These are phyloP conservation scores for Aphis craccivora DNA, from an alignment of 1,140 invertebrate genomes.

Conservation along the genomic window DNA sequence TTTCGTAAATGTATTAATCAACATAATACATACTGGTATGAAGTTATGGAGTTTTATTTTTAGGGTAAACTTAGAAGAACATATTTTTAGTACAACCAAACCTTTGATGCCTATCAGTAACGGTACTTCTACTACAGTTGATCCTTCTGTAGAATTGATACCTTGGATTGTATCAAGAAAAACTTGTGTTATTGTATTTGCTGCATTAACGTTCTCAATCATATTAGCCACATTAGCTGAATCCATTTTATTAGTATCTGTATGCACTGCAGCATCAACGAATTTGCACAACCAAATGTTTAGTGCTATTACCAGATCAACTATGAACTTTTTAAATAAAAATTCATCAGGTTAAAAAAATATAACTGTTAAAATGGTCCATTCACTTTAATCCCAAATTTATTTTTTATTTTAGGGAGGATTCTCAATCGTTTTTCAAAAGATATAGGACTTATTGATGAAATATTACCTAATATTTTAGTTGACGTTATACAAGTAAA, in stretches of 20 bases:
- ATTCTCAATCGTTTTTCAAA: constrained; percentile 81
- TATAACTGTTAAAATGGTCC: neutral
- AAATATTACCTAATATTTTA: constrained; percentile 78
- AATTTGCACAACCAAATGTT: constrained; percentile 87
- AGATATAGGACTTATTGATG: constrained; percentile 84
- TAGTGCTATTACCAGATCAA: constrained; percentile 77
- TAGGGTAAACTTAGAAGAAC: constrained; percentile 67
- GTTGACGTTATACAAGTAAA: constrained; percentile 77
- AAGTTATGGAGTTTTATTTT: too few species aligned
- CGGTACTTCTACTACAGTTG: too few species aligned
- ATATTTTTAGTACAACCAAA: neutral
- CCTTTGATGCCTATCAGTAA: too few species aligned
- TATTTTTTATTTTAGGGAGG: constrained; percentile 66
- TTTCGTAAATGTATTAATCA: neutral
- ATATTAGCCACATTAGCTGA: constrained; percentile 70
- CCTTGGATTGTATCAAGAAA: constrained; percentile 47
- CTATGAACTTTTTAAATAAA: constrained; percentile 88
- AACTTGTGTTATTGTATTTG: constrained; percentile 71
- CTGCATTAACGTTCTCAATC: constrained; percentile 70
- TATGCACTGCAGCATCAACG: constrained; percentile 81
- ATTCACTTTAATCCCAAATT: constrained; percentile 41
- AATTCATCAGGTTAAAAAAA: constrained; percentile 71
- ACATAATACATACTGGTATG: neutral
- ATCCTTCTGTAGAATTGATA: neutral
- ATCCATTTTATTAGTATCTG: constrained; percentile 77